phyloP scores from a whole-genome alignment of 2,797 vertebrate genomes.

The Carduelis carduelis region DNA sequence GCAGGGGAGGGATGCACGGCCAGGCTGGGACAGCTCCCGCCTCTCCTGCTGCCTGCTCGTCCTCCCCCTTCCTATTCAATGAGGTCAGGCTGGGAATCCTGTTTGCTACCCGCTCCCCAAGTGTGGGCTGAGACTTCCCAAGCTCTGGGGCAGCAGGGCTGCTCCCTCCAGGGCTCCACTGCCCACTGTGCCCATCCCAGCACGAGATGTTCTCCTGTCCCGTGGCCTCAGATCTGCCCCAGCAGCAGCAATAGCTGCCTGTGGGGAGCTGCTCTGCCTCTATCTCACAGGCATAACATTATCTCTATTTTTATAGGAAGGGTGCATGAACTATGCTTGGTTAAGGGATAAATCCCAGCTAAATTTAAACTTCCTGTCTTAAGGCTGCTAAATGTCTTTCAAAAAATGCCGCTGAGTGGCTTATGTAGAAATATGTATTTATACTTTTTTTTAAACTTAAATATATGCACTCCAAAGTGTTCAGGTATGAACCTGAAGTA shows the following conservation, averaged over 20 bases:
- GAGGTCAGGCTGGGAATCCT: not conserved
- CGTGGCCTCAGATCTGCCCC: not conserved
- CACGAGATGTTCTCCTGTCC: not conserved
- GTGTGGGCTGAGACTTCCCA: not conserved
- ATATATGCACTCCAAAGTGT: not conserved
- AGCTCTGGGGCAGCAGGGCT: not conserved
- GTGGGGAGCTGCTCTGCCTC: not conserved
- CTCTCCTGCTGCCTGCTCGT: not conserved
- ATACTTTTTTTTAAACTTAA: not conserved
- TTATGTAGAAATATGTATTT: not conserved
- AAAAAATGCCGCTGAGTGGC: not conserved
- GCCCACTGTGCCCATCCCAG: rapidly evolving
- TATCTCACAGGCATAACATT: not conserved
- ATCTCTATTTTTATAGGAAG: conserved; percentile 36
- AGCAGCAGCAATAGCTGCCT: not conserved
- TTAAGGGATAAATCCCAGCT: conserved; percentile 47
- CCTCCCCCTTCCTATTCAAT: rapidly evolving
- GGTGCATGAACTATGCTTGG: not conserved
- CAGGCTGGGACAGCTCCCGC: not conserved
- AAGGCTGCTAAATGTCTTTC: not conserved
- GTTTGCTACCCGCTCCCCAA: not conserved
- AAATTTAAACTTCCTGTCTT: conserved; percentile 59
- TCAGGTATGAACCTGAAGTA: not conserved
- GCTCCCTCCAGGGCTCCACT: not conserved
- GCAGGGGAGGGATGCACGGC: not conserved